Conservation (phyloP, 2,797 vertebrate species). For the Sarcoramphus papa region DNA sequence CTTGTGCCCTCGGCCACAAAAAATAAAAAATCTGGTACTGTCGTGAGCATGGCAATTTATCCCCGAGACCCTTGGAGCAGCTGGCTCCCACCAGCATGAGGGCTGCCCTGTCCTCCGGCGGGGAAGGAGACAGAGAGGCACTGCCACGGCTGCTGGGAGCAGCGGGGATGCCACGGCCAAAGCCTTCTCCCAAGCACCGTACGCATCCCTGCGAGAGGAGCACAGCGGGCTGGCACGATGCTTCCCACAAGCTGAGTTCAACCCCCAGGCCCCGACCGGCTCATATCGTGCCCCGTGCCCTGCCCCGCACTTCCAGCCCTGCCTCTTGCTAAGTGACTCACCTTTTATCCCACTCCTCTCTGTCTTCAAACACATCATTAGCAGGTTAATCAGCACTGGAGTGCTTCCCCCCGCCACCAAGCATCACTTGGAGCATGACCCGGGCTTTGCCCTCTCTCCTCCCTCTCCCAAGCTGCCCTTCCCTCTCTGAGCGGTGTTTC, state of each 20-base stretch:
- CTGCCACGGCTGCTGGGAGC: accelerated
- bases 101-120: accelerated
- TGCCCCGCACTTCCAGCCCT: neutral
- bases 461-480: neutral
- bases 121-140: neutral
- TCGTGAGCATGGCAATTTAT: neutral
- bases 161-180: neutral
- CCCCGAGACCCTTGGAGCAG: neutral
- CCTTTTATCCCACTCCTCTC: neutral
- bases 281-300: accelerated
- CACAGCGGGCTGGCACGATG: neutral
- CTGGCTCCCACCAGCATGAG: accelerated
- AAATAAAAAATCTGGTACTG: neutral
- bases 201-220: accelerated
- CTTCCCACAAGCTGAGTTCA: neutral
- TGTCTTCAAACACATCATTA: neutral
- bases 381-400: neutral
- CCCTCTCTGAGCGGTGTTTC: neutral
- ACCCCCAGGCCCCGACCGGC: accelerated
- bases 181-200: neutral
- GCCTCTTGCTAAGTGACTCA: neutral
- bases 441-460: neutral
- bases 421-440: neutral
- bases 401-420: neutral
- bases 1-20: neutral